Base-by-base conservation (phyloP, 1,140 invertebrate genomes). In the Elymnias hypermnestra region DNA sequence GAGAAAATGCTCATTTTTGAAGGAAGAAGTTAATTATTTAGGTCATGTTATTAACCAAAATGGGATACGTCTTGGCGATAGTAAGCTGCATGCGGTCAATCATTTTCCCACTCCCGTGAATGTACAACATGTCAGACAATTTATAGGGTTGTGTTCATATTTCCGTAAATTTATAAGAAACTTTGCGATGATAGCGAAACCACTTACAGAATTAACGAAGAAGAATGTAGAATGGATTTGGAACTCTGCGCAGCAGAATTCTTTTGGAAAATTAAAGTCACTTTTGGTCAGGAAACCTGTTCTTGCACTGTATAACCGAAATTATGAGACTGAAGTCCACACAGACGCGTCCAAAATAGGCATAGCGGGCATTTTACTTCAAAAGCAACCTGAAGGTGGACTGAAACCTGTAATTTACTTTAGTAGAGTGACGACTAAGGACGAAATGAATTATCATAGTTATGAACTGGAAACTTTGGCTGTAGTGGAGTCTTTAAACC, bases 401-500 rank as follows among this genome's bases (percentile, higher is more conserved):
- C 23, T 56, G 5, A 22, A 28, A 12, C 28, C 53, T 8, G 38
- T 57, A 8, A 17, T 42, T 5, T 57, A 54, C 29, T 52, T 26
- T 29, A 61, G 58, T 25, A 37, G 51, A 18, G 22, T 35, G 14
- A 62, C 58, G 17, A 49, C 35, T 9, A 35, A 26, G 3, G 58
- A 53, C 13, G 58, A 62, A 38, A 36, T 31, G 9, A 15, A 41
- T 14, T 41, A 36, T 15, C 45, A 54, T 29, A 44, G 38, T 6
- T 62, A 50, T 23, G 54, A 63, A 17, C 10, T 63, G 6, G 54
- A 63, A 42, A 54, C 51, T 0, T 19, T 57, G 1, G 59, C 59
- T 1, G 50, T 62, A 5, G 48, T 62, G 5, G 37, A 51, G 6
- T 59, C 66, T 0, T 29, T 84, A 0, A 69, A 69, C 42, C 28